Conservation (phyloP, 2,888 invertebrate genomes). For the Leuctra nigra region DNA sequence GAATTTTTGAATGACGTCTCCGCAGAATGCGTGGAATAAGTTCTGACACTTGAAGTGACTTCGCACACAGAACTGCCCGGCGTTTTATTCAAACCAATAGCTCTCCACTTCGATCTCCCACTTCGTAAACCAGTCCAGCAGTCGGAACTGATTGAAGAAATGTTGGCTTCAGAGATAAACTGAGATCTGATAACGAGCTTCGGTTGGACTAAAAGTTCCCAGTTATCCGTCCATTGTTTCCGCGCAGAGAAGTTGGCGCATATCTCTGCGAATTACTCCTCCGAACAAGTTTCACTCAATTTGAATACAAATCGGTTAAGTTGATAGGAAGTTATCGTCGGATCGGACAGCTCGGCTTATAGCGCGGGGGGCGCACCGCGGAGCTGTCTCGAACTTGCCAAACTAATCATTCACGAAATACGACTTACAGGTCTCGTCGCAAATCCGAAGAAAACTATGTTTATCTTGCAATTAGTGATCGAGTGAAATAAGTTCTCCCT, state of each 20-base stretch:
- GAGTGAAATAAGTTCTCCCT: neutral
- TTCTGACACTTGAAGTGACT: too few relatives aligned
- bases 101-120: too few relatives aligned
- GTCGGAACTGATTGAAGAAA: too few relatives aligned
- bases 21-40: too few relatives aligned
- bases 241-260: neutral
- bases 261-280: neutral
- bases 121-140: too few relatives aligned
- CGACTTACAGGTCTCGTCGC: neutral
- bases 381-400: neutral
- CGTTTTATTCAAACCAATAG: too few relatives aligned
- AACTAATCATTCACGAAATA: neutral
- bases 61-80: too few relatives aligned
- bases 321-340: slow-evolving; percentile 10
- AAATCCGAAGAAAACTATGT: neutral
- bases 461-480: neutral
- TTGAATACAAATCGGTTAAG: slow-evolving; percentile 15
- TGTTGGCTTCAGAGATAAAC: too few relatives aligned
- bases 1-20: too few relatives aligned
- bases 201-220: too few relatives aligned
- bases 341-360: slow-evolving; percentile 1
- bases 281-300: neutral
- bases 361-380: neutral
- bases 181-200: too few relatives aligned
- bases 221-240: too few relatives aligned